Evolutionary conservation across 2,113 vertebrate species (phyloP), one percentile per base, ranked within the genome.

Genomic region (Marmota monax): DNA sequence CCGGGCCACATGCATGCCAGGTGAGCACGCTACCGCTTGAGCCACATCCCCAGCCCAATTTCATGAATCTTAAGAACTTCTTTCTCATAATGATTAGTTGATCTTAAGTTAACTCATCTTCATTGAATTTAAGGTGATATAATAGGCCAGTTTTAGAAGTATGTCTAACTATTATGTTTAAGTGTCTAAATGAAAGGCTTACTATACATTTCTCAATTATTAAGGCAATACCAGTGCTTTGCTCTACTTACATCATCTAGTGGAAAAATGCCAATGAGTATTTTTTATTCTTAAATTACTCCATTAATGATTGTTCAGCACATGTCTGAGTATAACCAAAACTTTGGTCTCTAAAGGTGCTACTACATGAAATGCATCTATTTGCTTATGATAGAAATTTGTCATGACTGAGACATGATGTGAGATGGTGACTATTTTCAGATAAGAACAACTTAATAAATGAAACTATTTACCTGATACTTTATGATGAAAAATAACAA

Each of bases 11-110:
- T 7, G 45, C 45, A 45, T 45, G 45, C 8, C 45, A 45, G 45
- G 45, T 1, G 45, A 45, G 45, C 7, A 1, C 45, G 7, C 45
- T 45, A 45, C 45, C 45, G 1, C 45, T 45, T 45, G 45, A 45
- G 45, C 45, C 45, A 45, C 45, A 45, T 45, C 45, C 45, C 45
- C 45, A 45, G 45, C 45, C 45, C 8, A 45, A 97, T 94, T 96
- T 93, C 97, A 96, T 97, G 94, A 91, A 97, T n/a, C 61, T 73
- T 34, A 77, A 93, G 90, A 97, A 97, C 94, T 74, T 48, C 9
- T 96, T 80, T 97, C 63, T 97, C 96, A 70, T 97, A 97, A 92
- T 94, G 42, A 42, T 65, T 53, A 53, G 51, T 53, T 53, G 51
- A 53, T 53, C 51, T 51, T 14, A 51, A 17, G 84, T 83, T 63